These are phyloP conservation scores for Diuraphis noxia DNA, from an alignment of 1,140 invertebrate genomes.

Conservation along the genomic window DNA sequence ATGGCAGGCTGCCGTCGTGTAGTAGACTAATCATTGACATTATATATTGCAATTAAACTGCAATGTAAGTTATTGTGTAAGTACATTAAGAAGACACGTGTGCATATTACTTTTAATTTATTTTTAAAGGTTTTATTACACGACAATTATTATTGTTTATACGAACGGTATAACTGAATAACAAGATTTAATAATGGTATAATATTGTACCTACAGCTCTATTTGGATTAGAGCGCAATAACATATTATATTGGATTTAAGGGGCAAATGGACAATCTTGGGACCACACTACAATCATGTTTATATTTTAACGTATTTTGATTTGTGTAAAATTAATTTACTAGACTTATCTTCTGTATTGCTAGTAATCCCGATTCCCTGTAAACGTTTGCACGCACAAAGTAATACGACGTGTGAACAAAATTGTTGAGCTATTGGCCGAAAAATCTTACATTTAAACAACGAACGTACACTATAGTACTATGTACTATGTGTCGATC, in stretches of 20 bases:
- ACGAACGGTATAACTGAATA: not conserved
- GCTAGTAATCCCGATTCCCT: not conserved
- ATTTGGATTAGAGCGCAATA: not conserved
- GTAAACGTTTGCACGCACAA: not conserved
- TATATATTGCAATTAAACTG: not conserved
- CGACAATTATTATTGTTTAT: not conserved
- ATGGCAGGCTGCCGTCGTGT: not conserved
- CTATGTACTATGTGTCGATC: no score
- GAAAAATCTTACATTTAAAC: not conserved
- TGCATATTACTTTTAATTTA: not conserved
- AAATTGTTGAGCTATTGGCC: not conserved
- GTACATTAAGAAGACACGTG: not conserved
- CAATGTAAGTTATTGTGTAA: not conserved
- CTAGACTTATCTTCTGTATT: not conserved
- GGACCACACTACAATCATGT: constrained; percentile 41
- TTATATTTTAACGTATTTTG: constrained; percentile 16
- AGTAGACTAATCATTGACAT: not conserved
- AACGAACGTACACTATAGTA: not conserved
- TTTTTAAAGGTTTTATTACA: not conserved
- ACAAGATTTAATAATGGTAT: not conserved
- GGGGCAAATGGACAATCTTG: constrained; percentile 41
- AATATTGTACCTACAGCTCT: constrained; percentile 16
- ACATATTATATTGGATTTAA: constrained; percentile 29
- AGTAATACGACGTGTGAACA: not conserved
- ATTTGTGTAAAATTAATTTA: constrained; percentile 9